Evolutionary conservation across 2,797 vertebrate species (phyloP), one percentile per base, ranked within the genome.

Genomic region (Heterohyrax brucei): DNA sequence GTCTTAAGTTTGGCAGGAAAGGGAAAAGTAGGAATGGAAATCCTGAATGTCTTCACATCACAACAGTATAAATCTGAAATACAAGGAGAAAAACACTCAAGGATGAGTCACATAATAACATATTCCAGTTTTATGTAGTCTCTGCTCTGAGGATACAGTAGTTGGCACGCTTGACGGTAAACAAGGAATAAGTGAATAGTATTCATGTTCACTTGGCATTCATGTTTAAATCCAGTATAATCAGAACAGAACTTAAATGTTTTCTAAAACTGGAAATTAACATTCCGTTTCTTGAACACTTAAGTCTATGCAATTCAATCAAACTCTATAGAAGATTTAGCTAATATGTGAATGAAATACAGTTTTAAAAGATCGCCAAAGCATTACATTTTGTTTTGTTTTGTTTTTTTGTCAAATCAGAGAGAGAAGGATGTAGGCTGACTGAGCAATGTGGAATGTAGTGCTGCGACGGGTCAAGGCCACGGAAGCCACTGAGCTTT

Each of bases 1-100:
- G 33, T 94, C 73, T 30, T 16, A 22, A 77, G 75, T 50, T 66
- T 90, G 64, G 92, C 87, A 73, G 10, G 75, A 83, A 87, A 93
- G 24, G 21, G 39, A 82, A 73, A 30, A 72, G 30, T 30, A 86
- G 68, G 76, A 72, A 84, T 89, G 90, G 91, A 94, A 94, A 95
- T 91, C 83, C 46, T 95, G 95, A 96, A 46, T 75, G 62, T 95
- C 91, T 91, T 87, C 62, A 89, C n/a, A 44, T 18, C 50, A 61
- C 61, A 53, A 6, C 86, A 86, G 24, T 82, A 66, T 70, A 95
- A 80, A 94, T 77, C 56, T 56, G 30, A 85, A 92, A 87, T 24
- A 82, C 56, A 33, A 26, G 33, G 46, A 30, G 28, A 10, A 59
- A 72, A 66, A 81, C 76, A 75, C 77, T 95, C 81, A 91, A 87